phyloP scores from a whole-genome alignment of 2,797 vertebrate species.

The Anguilla marmorata region DNA sequence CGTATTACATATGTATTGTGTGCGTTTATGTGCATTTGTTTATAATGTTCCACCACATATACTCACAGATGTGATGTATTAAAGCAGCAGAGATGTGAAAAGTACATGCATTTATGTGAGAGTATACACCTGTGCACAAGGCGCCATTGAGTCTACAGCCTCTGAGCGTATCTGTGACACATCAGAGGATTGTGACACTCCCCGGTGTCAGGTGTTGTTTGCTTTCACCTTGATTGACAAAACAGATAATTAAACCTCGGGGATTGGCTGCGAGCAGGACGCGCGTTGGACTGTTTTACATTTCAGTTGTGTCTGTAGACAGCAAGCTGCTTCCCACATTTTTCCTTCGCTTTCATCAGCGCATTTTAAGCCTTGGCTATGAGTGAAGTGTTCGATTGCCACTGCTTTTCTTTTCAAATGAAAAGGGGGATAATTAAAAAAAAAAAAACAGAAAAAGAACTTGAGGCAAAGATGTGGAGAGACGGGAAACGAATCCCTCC shows the following conservation, averaged over 20 bases:
- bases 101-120: not conserved
- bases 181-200: constrained; percentile 65
- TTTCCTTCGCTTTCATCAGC: not conserved
- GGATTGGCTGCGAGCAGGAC: constrained; percentile 60
- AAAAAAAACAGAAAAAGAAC: not conserved
- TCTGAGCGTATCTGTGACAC: constrained; percentile 60
- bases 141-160: constrained; percentile 33
- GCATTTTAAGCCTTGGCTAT: constrained; percentile 15
- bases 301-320: constrained; percentile 25
- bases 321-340: not conserved
- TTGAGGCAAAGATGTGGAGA: constrained; percentile 1
- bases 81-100: constrained; percentile 43
- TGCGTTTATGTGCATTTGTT: not conserved
- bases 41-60: constrained; percentile 22
- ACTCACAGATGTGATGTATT: constrained; percentile 21
- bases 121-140: not conserved
- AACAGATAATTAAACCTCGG: constrained; percentile 74
- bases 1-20: not conserved
- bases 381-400: constrained; percentile 24
- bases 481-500: not conserved
- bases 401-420: not conserved
- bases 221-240: constrained; percentile 71
- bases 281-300: constrained; percentile 45
- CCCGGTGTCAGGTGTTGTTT: constrained; percentile 65
- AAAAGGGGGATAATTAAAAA: constrained; percentile 9